Percentiles rank a stretch among this genome's conserved stretches.
Evolutionary conservation across 2,797 vertebrate genomes (phyloP).

Genomic region (Arctocebus calabarensis): DNA sequence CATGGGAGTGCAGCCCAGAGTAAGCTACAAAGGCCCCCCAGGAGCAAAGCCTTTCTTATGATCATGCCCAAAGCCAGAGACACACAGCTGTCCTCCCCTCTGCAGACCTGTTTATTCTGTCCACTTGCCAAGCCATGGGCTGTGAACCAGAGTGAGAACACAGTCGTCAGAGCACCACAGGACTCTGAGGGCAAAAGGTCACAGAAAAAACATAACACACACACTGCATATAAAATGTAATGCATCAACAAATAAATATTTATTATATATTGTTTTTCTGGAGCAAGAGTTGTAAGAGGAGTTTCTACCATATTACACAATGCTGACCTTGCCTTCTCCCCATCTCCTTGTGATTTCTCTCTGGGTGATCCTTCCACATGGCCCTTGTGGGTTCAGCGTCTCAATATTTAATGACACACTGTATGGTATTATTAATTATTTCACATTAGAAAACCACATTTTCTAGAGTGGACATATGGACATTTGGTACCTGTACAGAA

Average conservation of each 20-base stretch:
- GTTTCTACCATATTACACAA: neutral
- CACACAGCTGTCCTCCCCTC: neutral
- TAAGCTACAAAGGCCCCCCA: constrained; percentile 11
- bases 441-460: neutral
- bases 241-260: constrained; percentile 10
- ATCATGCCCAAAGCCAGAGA: neutral
- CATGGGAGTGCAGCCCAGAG: neutral
- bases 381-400: neutral
- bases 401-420: neutral
- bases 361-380: neutral
- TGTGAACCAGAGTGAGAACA: neutral
- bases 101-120: neutral
- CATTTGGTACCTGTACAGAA: neutral
- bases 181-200: constrained; percentile 2
- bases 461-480: neutral
- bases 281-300: neutral
- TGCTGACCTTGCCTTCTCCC: neutral
- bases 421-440: neutral
- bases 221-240: neutral
- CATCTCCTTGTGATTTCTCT: neutral
- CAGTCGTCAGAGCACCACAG: neutral
- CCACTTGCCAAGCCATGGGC: neutral
- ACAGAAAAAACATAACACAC: neutral
- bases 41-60: neutral
- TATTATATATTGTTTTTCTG: neutral